These are phyloP conservation scores for Aplochiton taeniatus DNA, from an alignment of 2,797 vertebrate genomes.

Conservation along the genomic window DNA sequence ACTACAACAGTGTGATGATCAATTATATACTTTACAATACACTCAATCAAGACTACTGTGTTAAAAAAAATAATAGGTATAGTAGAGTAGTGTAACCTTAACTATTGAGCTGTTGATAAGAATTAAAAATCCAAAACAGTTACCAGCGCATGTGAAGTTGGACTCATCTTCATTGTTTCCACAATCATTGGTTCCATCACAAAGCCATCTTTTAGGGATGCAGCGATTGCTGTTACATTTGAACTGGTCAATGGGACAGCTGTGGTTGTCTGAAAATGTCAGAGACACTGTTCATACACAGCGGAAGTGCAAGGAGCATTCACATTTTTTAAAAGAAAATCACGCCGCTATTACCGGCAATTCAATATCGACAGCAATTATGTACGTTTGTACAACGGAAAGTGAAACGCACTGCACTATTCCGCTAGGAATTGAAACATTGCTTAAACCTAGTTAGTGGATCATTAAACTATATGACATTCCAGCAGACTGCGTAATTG, in stretches of 20 bases:
- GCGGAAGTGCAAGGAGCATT: background rate
- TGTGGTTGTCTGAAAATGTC: slow-evolving; percentile 81
- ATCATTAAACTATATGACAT: slow-evolving; percentile 40
- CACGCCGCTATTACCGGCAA: background rate
- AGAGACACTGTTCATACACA: background rate
- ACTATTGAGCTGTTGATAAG: too few species aligned
- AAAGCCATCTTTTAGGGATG: slow-evolving; percentile 95
- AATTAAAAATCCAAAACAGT: background rate
- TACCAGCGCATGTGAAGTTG: slow-evolving; percentile 80
- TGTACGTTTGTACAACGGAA: too few species aligned
- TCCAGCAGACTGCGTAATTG: slow-evolving; percentile 43
- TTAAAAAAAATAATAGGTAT: too few species aligned
- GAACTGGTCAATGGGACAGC: slow-evolving; percentile 90
- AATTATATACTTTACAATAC: too few species aligned
- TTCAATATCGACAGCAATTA: background rate
- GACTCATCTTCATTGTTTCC: slow-evolving; percentile 91
- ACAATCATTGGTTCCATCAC: slow-evolving; percentile 94
- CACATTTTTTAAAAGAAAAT: background rate
- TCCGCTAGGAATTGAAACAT: slow-evolving; percentile 25
- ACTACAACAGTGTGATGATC: too few species aligned
- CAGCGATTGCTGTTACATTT: slow-evolving; percentile 95
- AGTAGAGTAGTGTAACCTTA: too few species aligned
- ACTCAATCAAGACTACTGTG: too few species aligned
- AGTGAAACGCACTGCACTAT: slow-evolving; percentile 27
- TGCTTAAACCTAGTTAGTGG: slow-evolving; percentile 23